Percentiles rank a stretch among this genome's conserved stretches.
Conservation (phyloP, 2,113 vertebrate genomes). For the Girardinichthys multiradiatus region DNA sequence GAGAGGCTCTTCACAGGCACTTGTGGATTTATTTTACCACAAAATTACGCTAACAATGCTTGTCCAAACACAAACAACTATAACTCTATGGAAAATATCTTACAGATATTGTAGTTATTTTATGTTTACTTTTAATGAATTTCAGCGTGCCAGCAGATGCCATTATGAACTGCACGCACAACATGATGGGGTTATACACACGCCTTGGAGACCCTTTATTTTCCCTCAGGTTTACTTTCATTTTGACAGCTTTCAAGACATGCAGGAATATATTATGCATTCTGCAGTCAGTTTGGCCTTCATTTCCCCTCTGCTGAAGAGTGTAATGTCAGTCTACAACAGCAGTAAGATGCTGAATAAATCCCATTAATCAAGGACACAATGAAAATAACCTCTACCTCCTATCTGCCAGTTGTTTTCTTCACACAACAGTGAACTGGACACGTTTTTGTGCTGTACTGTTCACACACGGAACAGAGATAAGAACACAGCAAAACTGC, state of each 20-base stretch:
- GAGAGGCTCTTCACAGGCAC: slow-evolving; percentile 46
- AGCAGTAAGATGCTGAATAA: slow-evolving; percentile 43
- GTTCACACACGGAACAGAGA: slow-evolving; percentile 31
- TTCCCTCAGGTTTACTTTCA: slow-evolving; percentile 8
- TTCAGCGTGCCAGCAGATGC: slow-evolving; percentile 19
- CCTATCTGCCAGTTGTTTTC: slow-evolving; percentile 41
- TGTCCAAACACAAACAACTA: slow-evolving; percentile 28
- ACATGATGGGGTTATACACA: slow-evolving; percentile 33
- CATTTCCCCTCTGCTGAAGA: slow-evolving; percentile 44
- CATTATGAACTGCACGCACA: slow-evolving; percentile 26
- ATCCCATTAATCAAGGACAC: slow-evolving; percentile 63
- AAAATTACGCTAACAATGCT: slow-evolving; percentile 23
- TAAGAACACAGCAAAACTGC: slow-evolving; percentile 1
- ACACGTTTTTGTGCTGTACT: slow-evolving; percentile 6
- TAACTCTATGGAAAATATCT: slow-evolving; percentile 41
- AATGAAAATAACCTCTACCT: slow-evolving; percentile 37
- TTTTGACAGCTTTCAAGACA: slow-evolving; percentile 39
- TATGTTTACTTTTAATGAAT: slow-evolving; percentile 32
- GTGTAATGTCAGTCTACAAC: slow-evolving; percentile 28
- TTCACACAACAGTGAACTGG: slow-evolving; percentile 21
- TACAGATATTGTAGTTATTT: slow-evolving; percentile 20
- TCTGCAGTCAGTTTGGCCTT: slow-evolving; percentile 42
- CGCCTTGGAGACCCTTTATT: slow-evolving; percentile 10
- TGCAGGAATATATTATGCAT: slow-evolving; percentile 52
- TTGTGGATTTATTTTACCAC: slow-evolving; percentile 37